Base-by-base conservation (phyloP, 2,113 vertebrate species). In the Chaetorhynchus papuensis region DNA sequence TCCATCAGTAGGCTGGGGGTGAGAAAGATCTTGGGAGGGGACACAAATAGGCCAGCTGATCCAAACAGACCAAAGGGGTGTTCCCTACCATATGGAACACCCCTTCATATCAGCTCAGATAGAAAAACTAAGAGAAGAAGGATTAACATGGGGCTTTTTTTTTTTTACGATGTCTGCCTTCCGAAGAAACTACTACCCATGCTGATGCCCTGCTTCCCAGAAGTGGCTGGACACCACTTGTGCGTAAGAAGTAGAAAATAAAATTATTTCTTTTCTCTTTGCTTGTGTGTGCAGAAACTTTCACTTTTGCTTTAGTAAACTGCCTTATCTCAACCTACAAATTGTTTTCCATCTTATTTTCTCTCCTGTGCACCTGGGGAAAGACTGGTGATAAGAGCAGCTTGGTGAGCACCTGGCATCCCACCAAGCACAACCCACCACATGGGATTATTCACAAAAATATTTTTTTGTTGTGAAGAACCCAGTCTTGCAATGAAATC, bases 181-280 rank as follows among this genome's bases (percentile, higher is more conserved):
- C 21, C 0, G 0, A 30, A 68, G 39, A 14, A 69, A 27, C 17
- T 7, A 5, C 30, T 35, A 21, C 5, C 24, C 0, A 0, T 53
- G 17, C 39, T 76, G 21, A 54, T 35, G 30, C 7, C 17, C 39
- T 30, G 45, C 35, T 42, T 76, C n/a, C 53, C 23, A 6, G 19
- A 60, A 54, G n/a, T 19, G 7, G 31, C 41, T 39, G 19, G 63
- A 47, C 14, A 69, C 22, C 20, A 76, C 24, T 20, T 83, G n/a
- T 61, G 9, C 9, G n/a, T 68, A 66, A n/a, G 20, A 66, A 60
- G 20, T 21, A 60, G 24, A 68, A 82, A 53, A 68, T n/a, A 45
- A 53, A 68, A 68, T 47, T 21, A 8, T 23, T 52, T 45, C 4
- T 52, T 66, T 75, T 54, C 9, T 47, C n/a, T 49, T 76, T 76